Evolutionary conservation across 2,888 invertebrate species (phyloP), one percentile per base, ranked within the genome.

Genomic region (Anagyrus pseudococci): DNA sequence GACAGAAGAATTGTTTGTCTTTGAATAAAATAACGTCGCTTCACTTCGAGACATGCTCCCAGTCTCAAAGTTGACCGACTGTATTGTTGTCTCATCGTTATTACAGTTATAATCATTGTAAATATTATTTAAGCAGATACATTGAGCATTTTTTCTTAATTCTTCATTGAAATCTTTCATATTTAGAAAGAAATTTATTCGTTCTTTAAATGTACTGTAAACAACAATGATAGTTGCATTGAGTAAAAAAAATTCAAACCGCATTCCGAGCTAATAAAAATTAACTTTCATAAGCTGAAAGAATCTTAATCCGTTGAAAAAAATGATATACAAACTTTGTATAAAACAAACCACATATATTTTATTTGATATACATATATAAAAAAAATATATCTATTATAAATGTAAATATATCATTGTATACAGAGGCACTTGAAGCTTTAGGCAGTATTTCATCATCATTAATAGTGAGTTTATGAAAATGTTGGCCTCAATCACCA

Each of bases 91-190:
- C 33, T 67, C 25, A 15, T 59, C 44, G 47, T 59, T 68, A 37
- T n/a, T n/a, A 54, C 54, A 47, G 46, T 58, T 62, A 40, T 54
- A 48, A 63, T 46, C 62, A 56, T 65, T 69, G 69, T 69, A 69
- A 67, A 69, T 69, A 69, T 69, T 65, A 64, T 69, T 63, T 64
- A 58, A 67, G 54, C 49, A 8, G 40, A 40, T 55, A 25, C 44
- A 25, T 60, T 56, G 17, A 56, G 48, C 52, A 60, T 54, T 62
- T 44, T 48, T 60, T 54, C 26, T 58, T 25, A n/a, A 52, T 49
- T 15, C 43, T 22, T 56, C 52, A 50, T 52, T 8, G 23, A 50
- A n/a, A 49, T 57, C 26, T 53, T 61, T 26, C 43, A 46, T 33
- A 33, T 47, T 4, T 54, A 54, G 49, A 40, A 44, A 53, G 22